Conservation (phyloP, 2,888 invertebrate species). For the Sarcophaga caerulescens region DNA sequence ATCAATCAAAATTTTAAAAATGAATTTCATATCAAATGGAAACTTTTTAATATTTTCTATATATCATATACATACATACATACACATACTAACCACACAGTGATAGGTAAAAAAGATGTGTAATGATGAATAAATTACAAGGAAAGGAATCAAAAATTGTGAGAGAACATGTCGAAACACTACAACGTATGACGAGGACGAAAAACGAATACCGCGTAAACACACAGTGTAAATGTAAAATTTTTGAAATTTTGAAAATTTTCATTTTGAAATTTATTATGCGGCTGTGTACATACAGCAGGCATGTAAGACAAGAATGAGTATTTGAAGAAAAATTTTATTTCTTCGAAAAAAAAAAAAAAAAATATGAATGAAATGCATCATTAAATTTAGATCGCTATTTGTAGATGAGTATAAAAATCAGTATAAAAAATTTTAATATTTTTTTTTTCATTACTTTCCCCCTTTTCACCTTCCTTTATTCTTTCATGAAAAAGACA, state of each 20-base stretch:
- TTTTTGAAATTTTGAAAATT: slow-evolving; percentile 24
- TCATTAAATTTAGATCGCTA: slow-evolving; percentile 67
- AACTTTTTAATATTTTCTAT: slow-evolving; percentile 23
- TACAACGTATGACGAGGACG: not conserved
- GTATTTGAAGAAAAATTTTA: not conserved
- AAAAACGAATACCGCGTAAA: not conserved
- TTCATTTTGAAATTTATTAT: slow-evolving; percentile 73
- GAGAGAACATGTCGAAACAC: not conserved
- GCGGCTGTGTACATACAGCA: slow-evolving; percentile 42
- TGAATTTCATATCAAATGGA: slow-evolving; percentile 46
- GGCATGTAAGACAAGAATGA: not conserved
- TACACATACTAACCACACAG: not conserved
- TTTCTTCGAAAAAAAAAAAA: slow-evolving; percentile 28
- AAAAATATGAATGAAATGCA: slow-evolving; percentile 64
- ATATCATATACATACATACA: not conserved
- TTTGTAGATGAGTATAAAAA: slow-evolving; percentile 58
- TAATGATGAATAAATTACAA: not conserved
- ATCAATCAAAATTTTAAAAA: slow-evolving; percentile 73
- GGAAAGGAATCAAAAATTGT: slow-evolving; percentile 36
- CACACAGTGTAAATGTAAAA: not conserved
- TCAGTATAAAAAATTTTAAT: slow-evolving; percentile 8
- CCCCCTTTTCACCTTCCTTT: slow-evolving; percentile 51
- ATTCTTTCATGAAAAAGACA: not conserved
- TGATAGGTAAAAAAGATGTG: slow-evolving; percentile 13
- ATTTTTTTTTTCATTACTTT: not conserved